These are phyloP conservation scores for Catocala fraxini DNA, from an alignment of 2,888 invertebrate species.

Conservation along the genomic window DNA sequence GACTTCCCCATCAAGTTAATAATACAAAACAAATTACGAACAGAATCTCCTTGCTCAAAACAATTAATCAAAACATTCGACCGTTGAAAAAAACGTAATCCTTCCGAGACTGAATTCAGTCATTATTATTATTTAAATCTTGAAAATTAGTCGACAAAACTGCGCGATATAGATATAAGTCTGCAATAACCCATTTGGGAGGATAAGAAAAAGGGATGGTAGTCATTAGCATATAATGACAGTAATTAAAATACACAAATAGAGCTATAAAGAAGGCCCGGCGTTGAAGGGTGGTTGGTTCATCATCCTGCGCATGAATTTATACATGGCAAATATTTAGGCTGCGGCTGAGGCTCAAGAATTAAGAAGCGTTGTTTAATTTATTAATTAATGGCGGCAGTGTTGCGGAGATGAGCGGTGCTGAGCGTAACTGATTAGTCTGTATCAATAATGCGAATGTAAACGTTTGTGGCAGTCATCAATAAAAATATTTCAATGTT, in stretches of 20 bases:
- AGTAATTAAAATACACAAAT: conserved; percentile 92
- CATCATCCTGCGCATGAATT: conserved; percentile 83
- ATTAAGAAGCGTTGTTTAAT: conserved; percentile 85
- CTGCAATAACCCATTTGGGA: conserved; percentile 85
- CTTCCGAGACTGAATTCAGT: conserved; percentile 61
- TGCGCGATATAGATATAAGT: conserved; percentile 82
- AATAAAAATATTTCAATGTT: too few species aligned
- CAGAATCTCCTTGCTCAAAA: conserved; percentile 71
- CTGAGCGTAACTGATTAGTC: conserved; percentile 59
- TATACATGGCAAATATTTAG: conserved; percentile 87
- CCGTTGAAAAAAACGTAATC: conserved; percentile 70
- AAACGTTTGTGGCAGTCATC: conserved; percentile 27
- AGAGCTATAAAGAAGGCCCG: conserved; percentile 88
- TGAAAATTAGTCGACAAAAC: conserved; percentile 77
- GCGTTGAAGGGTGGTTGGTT: conserved; percentile 85
- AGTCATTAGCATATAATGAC: conserved; percentile 90
- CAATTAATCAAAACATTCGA: conserved; percentile 83
- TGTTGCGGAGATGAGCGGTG: conserved; percentile 68
- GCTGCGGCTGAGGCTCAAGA: conserved; percentile 75
- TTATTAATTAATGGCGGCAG: conserved; percentile 85
- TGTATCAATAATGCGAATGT: conserved; percentile 32
- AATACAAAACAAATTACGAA: conserved; percentile 82
- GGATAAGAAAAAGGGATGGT: conserved; percentile 88
- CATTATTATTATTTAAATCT: conserved; percentile 85
- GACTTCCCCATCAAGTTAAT: conserved; percentile 83